phyloP scores from a whole-genome alignment of 1,140 invertebrate genomes.

The Olivierus martensii region DNA sequence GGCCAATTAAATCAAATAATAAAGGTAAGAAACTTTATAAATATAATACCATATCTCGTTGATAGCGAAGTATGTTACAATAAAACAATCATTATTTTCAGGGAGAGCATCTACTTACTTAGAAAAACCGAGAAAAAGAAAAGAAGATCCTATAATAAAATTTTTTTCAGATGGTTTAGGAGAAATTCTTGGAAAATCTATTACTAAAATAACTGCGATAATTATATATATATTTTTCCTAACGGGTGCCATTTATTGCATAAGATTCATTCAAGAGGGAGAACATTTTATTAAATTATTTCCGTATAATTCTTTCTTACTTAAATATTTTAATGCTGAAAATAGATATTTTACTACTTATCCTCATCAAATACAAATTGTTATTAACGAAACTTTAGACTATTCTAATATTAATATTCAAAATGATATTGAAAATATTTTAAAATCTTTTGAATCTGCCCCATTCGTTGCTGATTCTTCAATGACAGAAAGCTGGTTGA shows the following conservation, averaged over 20 bases:
- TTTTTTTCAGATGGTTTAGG: constrained; percentile 74
- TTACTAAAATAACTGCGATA: constrained; percentile 56
- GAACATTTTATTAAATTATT: constrained; percentile 68
- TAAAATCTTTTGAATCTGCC: constrained; percentile 60
- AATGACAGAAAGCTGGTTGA: constrained; percentile 81
- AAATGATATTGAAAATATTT: constrained; percentile 51
- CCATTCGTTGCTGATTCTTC: constrained; percentile 53
- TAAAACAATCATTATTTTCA: too few relatives aligned
- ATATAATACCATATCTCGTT: too few relatives aligned
- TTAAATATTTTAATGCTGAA: constrained; percentile 72
- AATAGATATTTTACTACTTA: constrained; percentile 77
- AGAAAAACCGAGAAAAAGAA: too few relatives aligned
- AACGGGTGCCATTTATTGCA: constrained; percentile 66
- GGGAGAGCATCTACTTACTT: too few relatives aligned
- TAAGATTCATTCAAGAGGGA: constrained; percentile 74
- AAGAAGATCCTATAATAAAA: constrained; percentile 70
- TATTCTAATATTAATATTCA: constrained; percentile 54
- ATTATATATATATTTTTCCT: constrained; percentile 64
- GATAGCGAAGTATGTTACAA: too few relatives aligned
- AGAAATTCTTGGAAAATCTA: constrained; percentile 53
- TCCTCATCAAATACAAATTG: constrained; percentile 74
- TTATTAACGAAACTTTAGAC: constrained; percentile 63
- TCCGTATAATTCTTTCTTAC: constrained; percentile 71
- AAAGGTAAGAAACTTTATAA: too few relatives aligned
- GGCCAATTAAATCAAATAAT: too few relatives aligned